Conservation (phyloP, 2,797 vertebrate species). For the Cyclopterus lumpus region DNA sequence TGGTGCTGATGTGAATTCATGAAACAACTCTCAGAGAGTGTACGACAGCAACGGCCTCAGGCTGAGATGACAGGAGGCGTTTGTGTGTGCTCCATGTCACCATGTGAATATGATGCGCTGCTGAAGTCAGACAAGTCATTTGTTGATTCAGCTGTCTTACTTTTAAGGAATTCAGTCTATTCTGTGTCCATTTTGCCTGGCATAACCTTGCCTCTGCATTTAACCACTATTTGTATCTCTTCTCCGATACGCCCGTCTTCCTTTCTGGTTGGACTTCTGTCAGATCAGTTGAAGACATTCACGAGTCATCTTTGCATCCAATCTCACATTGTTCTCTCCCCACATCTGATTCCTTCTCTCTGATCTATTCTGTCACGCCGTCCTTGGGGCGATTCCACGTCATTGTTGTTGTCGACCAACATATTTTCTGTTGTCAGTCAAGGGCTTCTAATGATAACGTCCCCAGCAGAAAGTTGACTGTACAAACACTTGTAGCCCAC, state of each 20-base stretch:
- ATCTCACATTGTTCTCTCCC: constrained; percentile 34
- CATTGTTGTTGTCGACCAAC: constrained; percentile 45
- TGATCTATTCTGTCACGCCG: constrained; percentile 40
- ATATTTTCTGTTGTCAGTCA: constrained; percentile 59
- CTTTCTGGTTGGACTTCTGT: constrained; percentile 26
- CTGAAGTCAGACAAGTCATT: constrained; percentile 47
- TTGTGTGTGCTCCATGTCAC: constrained; percentile 13
- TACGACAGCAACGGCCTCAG: constrained; percentile 52
- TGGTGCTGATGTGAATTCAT: constrained; percentile 32
- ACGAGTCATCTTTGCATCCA: constrained; percentile 19
- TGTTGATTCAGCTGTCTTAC: constrained; percentile 45
- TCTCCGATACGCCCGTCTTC: background rate
- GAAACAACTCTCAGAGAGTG: constrained; percentile 19
- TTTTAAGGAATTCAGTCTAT: background rate
- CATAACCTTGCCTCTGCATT: constrained; percentile 5
- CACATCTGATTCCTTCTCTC: constrained; percentile 32
- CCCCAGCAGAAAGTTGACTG: constrained; percentile 44
- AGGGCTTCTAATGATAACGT: constrained; percentile 31
- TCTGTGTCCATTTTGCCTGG: background rate
- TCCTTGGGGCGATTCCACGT: constrained; percentile 33
- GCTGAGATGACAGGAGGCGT: constrained; percentile 38
- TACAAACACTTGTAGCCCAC: constrained; percentile 31
- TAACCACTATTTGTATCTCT: background rate
- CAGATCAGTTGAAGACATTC: constrained; percentile 40
- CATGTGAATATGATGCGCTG: constrained; percentile 35